These are phyloP conservation scores for Colostygia pectinataria DNA, from an alignment of 2,888 invertebrate genomes.

Conservation along the genomic window DNA sequence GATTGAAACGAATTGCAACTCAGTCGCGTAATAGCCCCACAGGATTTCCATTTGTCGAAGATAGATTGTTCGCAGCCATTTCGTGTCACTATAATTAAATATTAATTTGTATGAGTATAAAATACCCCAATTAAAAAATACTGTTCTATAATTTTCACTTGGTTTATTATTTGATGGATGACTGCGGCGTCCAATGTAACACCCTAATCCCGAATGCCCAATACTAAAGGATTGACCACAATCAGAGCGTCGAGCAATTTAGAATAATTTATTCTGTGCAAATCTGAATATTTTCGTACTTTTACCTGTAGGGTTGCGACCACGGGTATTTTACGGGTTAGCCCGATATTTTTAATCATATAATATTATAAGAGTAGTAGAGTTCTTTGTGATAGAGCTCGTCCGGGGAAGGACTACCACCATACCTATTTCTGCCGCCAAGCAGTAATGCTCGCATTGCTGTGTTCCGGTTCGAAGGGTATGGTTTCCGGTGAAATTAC, in stretches of 20 bases:
- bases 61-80: too few species aligned
- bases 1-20: too few species aligned
- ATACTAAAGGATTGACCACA: slow-evolving; percentile 54
- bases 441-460: too few species aligned
- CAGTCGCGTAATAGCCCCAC: too few species aligned
- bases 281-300: slow-evolving; percentile 55
- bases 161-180: slow-evolving; percentile 44
- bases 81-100: too few species aligned
- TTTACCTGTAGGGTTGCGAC: slow-evolving; percentile 42
- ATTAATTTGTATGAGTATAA: slow-evolving; percentile 7
- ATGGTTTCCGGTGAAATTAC: too few species aligned
- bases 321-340: neutral
- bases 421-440: too few species aligned
- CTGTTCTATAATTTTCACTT: slow-evolving; percentile 38
- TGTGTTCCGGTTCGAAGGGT: too few species aligned
- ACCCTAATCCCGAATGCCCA: slow-evolving; percentile 47
- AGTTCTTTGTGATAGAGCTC: too few species aligned
- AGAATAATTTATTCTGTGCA: slow-evolving; percentile 52
- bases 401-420: too few species aligned
- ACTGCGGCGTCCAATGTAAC: slow-evolving; percentile 42
- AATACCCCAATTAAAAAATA: slow-evolving; percentile 28
- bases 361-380: too few species aligned
- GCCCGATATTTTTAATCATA: neutral
- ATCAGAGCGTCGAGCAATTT: slow-evolving; percentile 54
- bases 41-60: too few species aligned